Percentiles rank a stretch among this genome's conserved stretches.
phyloP scores from a whole-genome alignment of 2,888 invertebrate genomes.

The Adelognathus sp. region DNA sequence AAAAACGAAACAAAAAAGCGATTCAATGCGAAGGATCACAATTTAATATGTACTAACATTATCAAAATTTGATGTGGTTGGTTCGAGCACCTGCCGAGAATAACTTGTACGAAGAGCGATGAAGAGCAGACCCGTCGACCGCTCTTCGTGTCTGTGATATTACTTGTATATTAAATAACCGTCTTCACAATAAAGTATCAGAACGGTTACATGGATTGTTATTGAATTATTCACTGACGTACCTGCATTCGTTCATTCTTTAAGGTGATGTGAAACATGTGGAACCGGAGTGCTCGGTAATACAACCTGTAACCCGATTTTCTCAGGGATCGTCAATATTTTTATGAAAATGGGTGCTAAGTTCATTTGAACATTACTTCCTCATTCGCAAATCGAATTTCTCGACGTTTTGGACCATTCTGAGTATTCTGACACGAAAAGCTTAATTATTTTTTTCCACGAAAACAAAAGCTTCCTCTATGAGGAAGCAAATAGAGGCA shows the following conservation, averaged over 20 bases:
- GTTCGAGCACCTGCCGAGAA: constrained; percentile 47
- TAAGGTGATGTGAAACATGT: too few species aligned
- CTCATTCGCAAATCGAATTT: too few species aligned
- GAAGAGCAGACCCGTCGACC: constrained; percentile 66
- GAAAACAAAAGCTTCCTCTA: too few species aligned
- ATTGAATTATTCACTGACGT: constrained; percentile 21
- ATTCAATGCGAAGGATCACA: constrained; percentile 68
- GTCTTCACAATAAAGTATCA: constrained; percentile 71
- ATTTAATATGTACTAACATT: constrained; percentile 67
- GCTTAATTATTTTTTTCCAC: too few species aligned
- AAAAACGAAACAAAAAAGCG: constrained; percentile 51
- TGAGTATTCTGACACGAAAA: too few species aligned
- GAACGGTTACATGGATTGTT: constrained; percentile 6
- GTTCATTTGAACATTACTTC: too few species aligned
- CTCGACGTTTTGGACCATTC: too few species aligned
- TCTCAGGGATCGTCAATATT: too few species aligned
- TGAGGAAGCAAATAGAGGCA: too few species aligned
- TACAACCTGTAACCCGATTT: neutral
- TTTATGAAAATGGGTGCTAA: too few species aligned
- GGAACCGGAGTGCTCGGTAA: neutral
- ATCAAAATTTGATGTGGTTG: constrained; percentile 18
- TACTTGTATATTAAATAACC: constrained; percentile 78
- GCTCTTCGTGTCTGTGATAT: constrained; percentile 79
- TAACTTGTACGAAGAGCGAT: constrained; percentile 68
- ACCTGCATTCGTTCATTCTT: neutral